Base-by-base conservation (phyloP, 2,888 invertebrate genomes). In the Cerceris rybyensis region DNA sequence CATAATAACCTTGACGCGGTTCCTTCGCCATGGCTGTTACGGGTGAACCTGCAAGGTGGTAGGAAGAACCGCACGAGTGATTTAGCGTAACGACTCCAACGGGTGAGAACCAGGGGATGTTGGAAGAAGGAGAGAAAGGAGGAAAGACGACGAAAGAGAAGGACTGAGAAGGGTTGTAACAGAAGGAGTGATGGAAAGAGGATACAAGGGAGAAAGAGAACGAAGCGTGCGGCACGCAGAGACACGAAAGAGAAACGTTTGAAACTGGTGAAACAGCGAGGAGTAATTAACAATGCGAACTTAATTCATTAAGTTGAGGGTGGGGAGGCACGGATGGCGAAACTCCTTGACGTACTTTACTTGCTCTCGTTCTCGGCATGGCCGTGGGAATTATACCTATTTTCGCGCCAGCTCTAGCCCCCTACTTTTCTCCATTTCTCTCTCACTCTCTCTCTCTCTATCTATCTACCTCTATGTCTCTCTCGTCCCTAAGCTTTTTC, bases 291-390 rank as follows among this genome's bases (percentile, higher is more conserved):
- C 88, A 87, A 87, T 87, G 86, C 86, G 81, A 88, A 89, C 87
- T 90, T 89, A 87, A 91, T 91, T 90, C 89, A 89, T 90, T 88
- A 88, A 87, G 88, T 82, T 83, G 80, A 72, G 81, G 78, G 82
- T 68, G 75, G 70, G 73, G 78, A 70, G 74, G 59, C 82, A 76
- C 79, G 83, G 74, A 81, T 83, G 80, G 76, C 81, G 83, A 75
- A 87, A 88, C 84, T 88, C 82, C 86, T 88, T 84, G 83, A 87
- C 86, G 86, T 86, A 83, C 61, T 81, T 74, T 46, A 9, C 28
- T 17, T 55, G 2, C 17, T 13, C 70, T 6, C 52, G 17, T 76
- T 81, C 75, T 72, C 69, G 61, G 6, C 57, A 9, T 63, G 7
- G 28, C 80, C 72, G 70, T 50, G 52, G 65, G 67, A 80, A 74